Evolutionary conservation across 2,888 invertebrate genomes (phyloP), one percentile per base, ranked within the genome.

Genomic region (Drosophila anomalata): DNA sequence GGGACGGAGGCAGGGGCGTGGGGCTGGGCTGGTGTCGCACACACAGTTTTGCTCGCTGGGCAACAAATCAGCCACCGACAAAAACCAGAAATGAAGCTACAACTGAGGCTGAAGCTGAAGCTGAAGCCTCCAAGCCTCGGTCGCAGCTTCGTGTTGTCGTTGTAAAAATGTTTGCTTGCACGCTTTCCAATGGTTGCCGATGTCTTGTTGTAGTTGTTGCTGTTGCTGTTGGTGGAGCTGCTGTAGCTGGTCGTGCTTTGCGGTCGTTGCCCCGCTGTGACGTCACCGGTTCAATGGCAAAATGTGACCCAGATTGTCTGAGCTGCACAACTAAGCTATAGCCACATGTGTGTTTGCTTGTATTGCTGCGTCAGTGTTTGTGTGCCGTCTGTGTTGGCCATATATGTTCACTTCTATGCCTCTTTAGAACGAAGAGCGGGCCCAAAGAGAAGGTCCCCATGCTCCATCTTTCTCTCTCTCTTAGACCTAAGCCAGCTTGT

Each of bases 281-380:
- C 91, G 91, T 91, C 91, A 91, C 89, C 91, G 90, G 91, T 91
- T 91, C 91, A 91, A 91, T 91, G 91, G 91, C 91, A 91, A 91
- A 91, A 90, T 91, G 89, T 91, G 91, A 91, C 91, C 91, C 91
- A 91, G 91, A 91, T 91, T 91, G 91, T 91, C 91, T 91, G 91
- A 89, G 90, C 90, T 88, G 87, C 88, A 83, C 88, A 87, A 78
- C 87, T 83, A 87, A 84, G 83, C 87, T 83, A 75, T 63, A 66
- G 42, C 66, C 67, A n/a, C 55, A 24, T 51, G 31, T 51, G 12
- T 59, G 8, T 6, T 39, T 46, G 48, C 55, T 54, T 61, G 41
- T 60, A 29, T 56, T 42, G 20, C 4, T 17, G 12, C 22, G 44
- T 22, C 6, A 7, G 53, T 56, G 24, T 54, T 55, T 56, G 61